A percentile compares a stretch with the other conserved stretches of the same genome.
phyloP scores from a whole-genome alignment of 2,888 invertebrate genomes.

The Apamea epomidion region DNA sequence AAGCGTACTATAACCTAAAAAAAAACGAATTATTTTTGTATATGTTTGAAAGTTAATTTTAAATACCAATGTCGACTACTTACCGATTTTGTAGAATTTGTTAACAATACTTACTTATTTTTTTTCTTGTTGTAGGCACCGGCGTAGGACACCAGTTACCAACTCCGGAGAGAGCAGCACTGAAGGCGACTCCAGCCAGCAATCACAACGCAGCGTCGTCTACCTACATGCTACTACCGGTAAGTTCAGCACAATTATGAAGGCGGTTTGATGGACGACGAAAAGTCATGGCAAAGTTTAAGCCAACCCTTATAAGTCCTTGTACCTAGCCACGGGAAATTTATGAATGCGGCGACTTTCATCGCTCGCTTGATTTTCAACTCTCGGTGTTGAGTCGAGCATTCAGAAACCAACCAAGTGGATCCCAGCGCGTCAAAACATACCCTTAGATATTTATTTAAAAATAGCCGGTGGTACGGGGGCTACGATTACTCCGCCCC shows the following conservation, averaged over 20 bases:
- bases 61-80: background rate
- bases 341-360: background rate
- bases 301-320: background rate
- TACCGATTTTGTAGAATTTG: background rate
- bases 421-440: background rate
- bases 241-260: conserved; percentile 72
- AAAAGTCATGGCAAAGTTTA: background rate
- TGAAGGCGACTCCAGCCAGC: conserved; percentile 94
- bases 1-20: background rate
- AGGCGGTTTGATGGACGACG: background rate
- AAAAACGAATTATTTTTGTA: background rate
- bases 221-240: conserved; percentile 96
- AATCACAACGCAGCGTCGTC: conserved; percentile 95
- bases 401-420: background rate
- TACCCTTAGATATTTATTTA: background rate
- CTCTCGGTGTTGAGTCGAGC: background rate
- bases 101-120: background rate
- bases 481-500: no score
- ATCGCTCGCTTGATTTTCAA: background rate
- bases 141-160: conserved; percentile 85
- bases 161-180: conserved; percentile 92
- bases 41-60: background rate
- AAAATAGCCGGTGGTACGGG: background rate
- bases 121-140: conserved; percentile 74
- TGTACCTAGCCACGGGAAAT: background rate